phyloP scores from a whole-genome alignment of 2,113 vertebrate species.

The Abramis brama region DNA sequence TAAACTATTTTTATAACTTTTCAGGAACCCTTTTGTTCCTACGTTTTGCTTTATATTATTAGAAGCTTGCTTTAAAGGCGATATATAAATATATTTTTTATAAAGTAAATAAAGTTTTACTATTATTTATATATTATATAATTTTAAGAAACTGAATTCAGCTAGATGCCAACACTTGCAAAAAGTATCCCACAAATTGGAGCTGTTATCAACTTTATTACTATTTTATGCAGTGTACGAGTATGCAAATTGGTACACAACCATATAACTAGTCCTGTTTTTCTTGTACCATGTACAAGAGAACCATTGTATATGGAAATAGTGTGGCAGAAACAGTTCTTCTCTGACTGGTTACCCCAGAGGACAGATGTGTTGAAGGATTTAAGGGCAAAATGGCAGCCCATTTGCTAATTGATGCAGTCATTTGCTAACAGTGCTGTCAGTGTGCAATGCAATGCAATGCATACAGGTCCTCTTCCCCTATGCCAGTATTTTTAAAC shows the following conservation, averaged over 20 bases:
- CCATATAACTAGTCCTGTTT: background rate
- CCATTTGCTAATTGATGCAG: background rate
- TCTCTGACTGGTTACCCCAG: background rate
- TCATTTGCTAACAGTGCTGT: conserved; percentile 44
- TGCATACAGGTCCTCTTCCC: conserved; percentile 23
- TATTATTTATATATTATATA: background rate
- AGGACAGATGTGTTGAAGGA: conserved; percentile 22
- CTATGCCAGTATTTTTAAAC: conserved; percentile 49
- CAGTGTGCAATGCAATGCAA: conserved; percentile 5
- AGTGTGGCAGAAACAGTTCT: background rate
- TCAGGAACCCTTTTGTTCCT: background rate
- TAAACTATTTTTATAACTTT: background rate
- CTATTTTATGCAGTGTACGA: background rate
- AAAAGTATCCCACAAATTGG: background rate
- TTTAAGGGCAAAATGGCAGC: background rate
- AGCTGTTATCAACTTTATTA: background rate
- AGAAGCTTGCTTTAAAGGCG: background rate
- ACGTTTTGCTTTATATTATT: background rate
- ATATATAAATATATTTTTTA: background rate
- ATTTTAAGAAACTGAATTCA: background rate
- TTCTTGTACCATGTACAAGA: background rate
- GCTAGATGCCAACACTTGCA: background rate
- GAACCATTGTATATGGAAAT: background rate
- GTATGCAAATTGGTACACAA: background rate
- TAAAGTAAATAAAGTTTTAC: background rate